A percentile compares a stretch with the other conserved stretches of the same genome.
Evolutionary conservation across 2,888 invertebrate genomes (phyloP).

Genomic region (Stenoptilia bipunctidactyla): DNA sequence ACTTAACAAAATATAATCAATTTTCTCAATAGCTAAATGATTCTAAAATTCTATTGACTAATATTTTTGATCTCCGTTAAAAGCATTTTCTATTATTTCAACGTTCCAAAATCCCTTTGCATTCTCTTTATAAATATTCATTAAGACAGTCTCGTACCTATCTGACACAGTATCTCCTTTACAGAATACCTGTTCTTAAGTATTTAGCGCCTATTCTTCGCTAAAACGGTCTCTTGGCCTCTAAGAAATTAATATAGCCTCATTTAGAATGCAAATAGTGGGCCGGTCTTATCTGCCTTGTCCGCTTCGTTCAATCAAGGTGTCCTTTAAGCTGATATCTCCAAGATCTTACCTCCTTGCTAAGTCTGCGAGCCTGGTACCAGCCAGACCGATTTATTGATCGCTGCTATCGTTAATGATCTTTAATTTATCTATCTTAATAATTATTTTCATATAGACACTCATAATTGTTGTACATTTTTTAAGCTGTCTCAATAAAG

Average conservation of each 20-base stretch:
- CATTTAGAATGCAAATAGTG: conserved; percentile 66
- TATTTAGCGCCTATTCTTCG: too few species aligned
- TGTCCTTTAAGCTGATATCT: conserved; percentile 60
- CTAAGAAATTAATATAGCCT: conserved; percentile 56
- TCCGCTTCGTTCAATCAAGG: conserved; percentile 65
- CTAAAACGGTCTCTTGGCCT: conserved; percentile 12
- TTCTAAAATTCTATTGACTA: too few species aligned
- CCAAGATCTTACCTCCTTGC: conserved; percentile 40
- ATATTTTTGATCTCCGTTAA: too few species aligned
- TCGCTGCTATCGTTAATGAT: conserved; percentile 39
- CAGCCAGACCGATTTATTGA: conserved; percentile 41
- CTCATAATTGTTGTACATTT: background rate
- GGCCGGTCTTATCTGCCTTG: conserved; percentile 49
- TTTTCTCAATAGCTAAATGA: too few species aligned
- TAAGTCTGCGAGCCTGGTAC: conserved; percentile 46
- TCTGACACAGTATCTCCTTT: background rate
- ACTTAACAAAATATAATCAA: too few species aligned
- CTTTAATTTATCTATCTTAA: conserved; percentile 36
- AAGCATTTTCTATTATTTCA: too few species aligned
- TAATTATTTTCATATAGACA: background rate
- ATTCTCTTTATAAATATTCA: too few species aligned
- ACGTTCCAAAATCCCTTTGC: too few species aligned
- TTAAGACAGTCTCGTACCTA: background rate
- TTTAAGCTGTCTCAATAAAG: background rate
- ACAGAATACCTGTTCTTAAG: too few species aligned